These are phyloP conservation scores for Xestia ashworthii DNA, from an alignment of 2,888 invertebrate genomes.

Conservation along the genomic window DNA sequence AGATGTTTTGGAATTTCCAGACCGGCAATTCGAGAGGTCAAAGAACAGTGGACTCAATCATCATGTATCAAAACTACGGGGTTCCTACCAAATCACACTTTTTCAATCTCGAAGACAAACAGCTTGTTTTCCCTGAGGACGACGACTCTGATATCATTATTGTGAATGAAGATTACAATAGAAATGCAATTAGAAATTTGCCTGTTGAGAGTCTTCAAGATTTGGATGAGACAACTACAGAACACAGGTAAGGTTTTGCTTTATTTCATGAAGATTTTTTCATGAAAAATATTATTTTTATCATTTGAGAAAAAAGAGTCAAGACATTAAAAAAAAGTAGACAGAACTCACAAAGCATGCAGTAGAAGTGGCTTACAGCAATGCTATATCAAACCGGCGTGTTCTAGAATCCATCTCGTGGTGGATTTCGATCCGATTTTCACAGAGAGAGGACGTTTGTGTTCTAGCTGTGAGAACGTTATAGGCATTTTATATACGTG, in stretches of 20 bases:
- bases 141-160: conserved; percentile 87
- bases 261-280: too few relatives aligned
- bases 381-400: conserved; percentile 93
- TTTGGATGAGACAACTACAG: conserved; percentile 73
- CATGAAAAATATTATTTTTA: too few relatives aligned
- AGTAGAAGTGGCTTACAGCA: too few relatives aligned
- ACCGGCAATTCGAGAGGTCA: conserved; percentile 93
- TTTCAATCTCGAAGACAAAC: conserved; percentile 83
- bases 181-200: conserved; percentile 77
- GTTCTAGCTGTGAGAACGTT: not conserved
- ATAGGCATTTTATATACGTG: not conserved
- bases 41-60: conserved; percentile 90
- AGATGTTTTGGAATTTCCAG: conserved; percentile 96
- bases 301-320: too few relatives aligned
- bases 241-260: conserved; percentile 68
- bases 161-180: conserved; percentile 84
- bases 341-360: too few relatives aligned
- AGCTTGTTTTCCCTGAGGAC: conserved; percentile 84
- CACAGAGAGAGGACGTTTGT: not conserved
- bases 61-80: conserved; percentile 85
- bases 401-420: not conserved
- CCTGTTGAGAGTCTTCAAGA: conserved; percentile 71
- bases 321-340: too few relatives aligned
- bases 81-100: conserved; percentile 78
- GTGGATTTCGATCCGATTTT: not conserved